Evolutionary conservation across 2,888 invertebrate species (phyloP).

Genomic region (Thecophora atra): DNA sequence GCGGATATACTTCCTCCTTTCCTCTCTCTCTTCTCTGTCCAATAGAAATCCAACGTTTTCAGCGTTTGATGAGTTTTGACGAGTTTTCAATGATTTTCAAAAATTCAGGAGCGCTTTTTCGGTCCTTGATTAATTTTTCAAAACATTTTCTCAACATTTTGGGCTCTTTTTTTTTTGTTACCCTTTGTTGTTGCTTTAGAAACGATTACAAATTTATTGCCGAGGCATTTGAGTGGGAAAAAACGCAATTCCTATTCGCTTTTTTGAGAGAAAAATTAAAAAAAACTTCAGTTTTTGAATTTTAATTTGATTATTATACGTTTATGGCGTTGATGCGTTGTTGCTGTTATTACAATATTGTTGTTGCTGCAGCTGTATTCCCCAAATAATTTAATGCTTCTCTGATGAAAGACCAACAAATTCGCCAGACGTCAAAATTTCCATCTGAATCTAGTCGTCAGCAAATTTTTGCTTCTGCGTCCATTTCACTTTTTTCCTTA

Average conservation of each 20-base stretch:
- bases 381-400: not conserved
- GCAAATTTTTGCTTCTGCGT: not conserved
- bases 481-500: not conserved
- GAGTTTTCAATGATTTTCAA: not conserved
- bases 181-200: not conserved
- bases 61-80: conserved; percentile 5
- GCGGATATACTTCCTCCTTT: not conserved
- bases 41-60: not conserved
- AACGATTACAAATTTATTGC: not conserved
- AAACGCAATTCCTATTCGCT: not conserved
- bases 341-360: conserved; percentile 1
- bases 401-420: not conserved
- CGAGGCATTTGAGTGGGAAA: not conserved
- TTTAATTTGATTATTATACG: conserved; percentile 27
- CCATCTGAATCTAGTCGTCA: not conserved
- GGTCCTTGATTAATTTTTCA: not conserved
- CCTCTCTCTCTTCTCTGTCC: not conserved
- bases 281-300: conserved; percentile 17
- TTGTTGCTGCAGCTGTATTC: conserved; percentile 7
- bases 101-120: not conserved
- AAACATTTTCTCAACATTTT: no score
- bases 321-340: conserved; percentile 21
- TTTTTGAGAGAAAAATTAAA: not conserved
- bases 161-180: no score
- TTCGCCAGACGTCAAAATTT: not conserved